A percentile compares a stretch with the other conserved stretches of the same genome.
Conservation (phyloP, 2,797 vertebrate species). For the Lophotriccus pileatus region DNA sequence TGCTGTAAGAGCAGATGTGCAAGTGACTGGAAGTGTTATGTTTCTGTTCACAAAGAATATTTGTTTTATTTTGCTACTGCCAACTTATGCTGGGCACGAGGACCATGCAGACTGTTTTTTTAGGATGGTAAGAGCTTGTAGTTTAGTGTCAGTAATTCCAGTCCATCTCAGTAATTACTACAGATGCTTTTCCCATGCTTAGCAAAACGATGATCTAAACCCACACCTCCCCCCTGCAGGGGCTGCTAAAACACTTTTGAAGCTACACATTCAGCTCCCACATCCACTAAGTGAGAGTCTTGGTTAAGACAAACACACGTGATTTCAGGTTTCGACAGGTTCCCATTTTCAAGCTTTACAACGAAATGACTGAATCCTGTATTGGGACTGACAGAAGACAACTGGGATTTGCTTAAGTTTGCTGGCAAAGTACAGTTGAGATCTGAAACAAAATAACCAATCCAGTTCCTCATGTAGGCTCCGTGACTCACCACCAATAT, state of each 20-base stretch:
- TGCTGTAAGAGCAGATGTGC: neutral
- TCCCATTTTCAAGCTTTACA: slow-evolving; percentile 73
- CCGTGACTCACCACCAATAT: slow-evolving; percentile 91
- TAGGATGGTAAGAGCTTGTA: neutral
- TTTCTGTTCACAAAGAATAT: neutral
- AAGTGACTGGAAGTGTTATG: neutral
- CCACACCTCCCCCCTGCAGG: neutral
- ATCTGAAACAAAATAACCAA: slow-evolving; percentile 86
- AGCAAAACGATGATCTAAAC: neutral
- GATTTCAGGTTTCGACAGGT: slow-evolving; percentile 60
- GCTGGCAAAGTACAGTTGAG: slow-evolving; percentile 80
- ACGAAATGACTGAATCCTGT: slow-evolving; percentile 90
- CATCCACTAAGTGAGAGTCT: slow-evolving; percentile 80
- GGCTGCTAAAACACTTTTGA: slow-evolving; percentile 19
- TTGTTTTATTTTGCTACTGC: neutral
- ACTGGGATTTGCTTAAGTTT: slow-evolving; percentile 77
- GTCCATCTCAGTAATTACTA: neutral
- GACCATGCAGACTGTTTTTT: neutral
- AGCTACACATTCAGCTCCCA: slow-evolving; percentile 35
- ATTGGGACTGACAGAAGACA: slow-evolving; percentile 87
- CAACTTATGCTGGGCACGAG: neutral
- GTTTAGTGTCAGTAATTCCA: neutral
- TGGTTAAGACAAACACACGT: slow-evolving; percentile 89
- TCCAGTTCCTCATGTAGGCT: slow-evolving; percentile 87
- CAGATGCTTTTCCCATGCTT: neutral